phyloP scores from a whole-genome alignment of 1,140 invertebrate species.

The Leptopilina boulardi region DNA sequence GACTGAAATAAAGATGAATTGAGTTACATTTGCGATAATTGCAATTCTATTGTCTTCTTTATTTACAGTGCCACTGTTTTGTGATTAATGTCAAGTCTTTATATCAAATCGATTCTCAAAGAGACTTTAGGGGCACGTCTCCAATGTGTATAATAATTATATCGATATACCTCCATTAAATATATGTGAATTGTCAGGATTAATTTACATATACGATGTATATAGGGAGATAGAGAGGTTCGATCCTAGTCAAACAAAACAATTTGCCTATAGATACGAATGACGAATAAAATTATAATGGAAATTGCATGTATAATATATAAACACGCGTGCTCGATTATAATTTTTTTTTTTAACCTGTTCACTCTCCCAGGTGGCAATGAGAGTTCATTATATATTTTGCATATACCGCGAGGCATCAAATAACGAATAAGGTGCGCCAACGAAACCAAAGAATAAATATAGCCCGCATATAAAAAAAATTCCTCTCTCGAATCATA shows the following conservation, averaged over 20 bases:
- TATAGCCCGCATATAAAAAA: not conserved
- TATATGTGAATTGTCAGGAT: not conserved
- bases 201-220: not conserved
- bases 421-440: not conserved
- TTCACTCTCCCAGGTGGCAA: not conserved
- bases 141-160: not conserved
- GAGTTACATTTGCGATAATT: not conserved
- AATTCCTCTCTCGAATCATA: not conserved
- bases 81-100: slow-evolving; percentile 14
- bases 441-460: not conserved
- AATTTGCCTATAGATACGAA: not conserved
- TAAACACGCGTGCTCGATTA: not conserved
- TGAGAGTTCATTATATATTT: slow-evolving; percentile 18
- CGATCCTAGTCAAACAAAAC: not conserved
- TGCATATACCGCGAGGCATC: not conserved
- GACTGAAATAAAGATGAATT: not conserved
- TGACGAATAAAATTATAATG: not conserved
- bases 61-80: not conserved
- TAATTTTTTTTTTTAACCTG: not conserved
- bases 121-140: slow-evolving; percentile 2
- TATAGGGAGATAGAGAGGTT: not conserved
- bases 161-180: not conserved
- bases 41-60: not conserved
- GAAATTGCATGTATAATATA: not conserved
- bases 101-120: slow-evolving; percentile 13